Evolutionary conservation across 1,140 invertebrate genomes (phyloP), one percentile per base, ranked within the genome.

Genomic region (Lethrus apterus): DNA sequence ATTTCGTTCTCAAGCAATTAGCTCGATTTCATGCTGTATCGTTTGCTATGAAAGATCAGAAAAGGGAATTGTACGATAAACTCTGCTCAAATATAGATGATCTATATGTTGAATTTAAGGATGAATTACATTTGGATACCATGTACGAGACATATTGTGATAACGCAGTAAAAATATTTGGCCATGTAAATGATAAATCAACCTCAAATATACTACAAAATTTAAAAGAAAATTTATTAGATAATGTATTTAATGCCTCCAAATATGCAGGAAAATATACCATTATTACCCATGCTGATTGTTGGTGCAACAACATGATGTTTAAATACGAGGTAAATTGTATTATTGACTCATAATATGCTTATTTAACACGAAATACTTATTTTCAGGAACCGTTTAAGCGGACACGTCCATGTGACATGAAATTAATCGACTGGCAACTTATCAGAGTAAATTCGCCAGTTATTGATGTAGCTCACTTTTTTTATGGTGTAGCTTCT

Each of bases 241-340:
- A 33, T 21, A 8, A 18, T 21, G 24, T 21, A 8, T 21, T 3
- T 10, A 38, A 21, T 38, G n/a, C 14, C 10, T 9, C 14, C 5
- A 44, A 10, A 17, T 14, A 15, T 30, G 14, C 32, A 17, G 48
- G 53, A 21, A 42, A 48, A 4, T 30, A 50, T 11, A 51, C 52
- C n/a, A 70, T 73, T 0, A 50, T 74, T 8, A 63, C 68, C 36
- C 72, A 75, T 52, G 74, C 73, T 7, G 73, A 75, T 54, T 71
- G 72, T 18, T 75, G 72, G 72, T 67, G 68, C 9, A 75, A 75
- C 48, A 76, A 75, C 48, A 71, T 76, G 50, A 66, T 76, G 65
- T 76, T 73, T 54, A 67, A 69, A 58, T 72, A 73, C 45, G 46
- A 68, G 20, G 62, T 59, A 48, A 48, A 42, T n/a, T n/a, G n/a